These are phyloP conservation scores for Venturia canescens DNA, from an alignment of 1,140 invertebrate genomes.

Conservation along the genomic window DNA sequence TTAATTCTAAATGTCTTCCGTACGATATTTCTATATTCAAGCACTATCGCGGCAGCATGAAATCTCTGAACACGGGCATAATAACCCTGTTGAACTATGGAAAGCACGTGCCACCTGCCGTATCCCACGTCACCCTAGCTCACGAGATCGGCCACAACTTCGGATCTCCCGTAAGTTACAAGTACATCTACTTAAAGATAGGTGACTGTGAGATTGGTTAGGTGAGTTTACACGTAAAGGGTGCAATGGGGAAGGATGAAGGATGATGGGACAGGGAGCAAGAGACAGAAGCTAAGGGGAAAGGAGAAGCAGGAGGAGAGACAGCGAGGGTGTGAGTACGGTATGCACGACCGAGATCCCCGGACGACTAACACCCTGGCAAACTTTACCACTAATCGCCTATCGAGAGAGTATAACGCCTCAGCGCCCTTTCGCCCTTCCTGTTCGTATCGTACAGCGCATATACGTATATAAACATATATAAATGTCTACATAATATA, in stretches of 20 bases:
- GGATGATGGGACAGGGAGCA: conserved; percentile 1
- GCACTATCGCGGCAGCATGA: conserved; percentile 95
- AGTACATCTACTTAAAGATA: conserved; percentile 44
- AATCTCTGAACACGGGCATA: conserved; percentile 98
- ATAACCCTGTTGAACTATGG: conserved; percentile 99
- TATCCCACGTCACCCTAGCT: conserved; percentile 98
- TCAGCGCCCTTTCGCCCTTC: not conserved
- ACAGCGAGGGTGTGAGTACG: conserved; percentile 17
- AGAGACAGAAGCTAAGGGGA: not conserved
- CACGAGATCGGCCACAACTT: conserved; percentile 99
- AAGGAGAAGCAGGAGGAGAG: conserved; percentile 1
- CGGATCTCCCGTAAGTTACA: conserved; percentile 90
- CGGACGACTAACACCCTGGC: conserved; percentile 29
- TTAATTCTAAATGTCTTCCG: not conserved
- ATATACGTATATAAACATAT: too few relatives aligned
- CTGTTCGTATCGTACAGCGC: not conserved
- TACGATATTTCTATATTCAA: conserved; percentile 74
- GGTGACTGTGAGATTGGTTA: conserved; percentile 11
- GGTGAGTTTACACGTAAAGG: conserved; percentile 13
- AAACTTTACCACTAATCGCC: conserved; percentile 44
- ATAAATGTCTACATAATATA: conserved; percentile 14
- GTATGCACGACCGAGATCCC: not conserved
- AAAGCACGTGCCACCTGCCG: conserved; percentile 96
- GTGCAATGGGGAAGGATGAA: not conserved
- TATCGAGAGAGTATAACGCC: conserved; percentile 40